Percentiles rank a stretch among this genome's conserved stretches.
phyloP scores from a whole-genome alignment of 1,140 invertebrate species.

The Linepithema humile region DNA sequence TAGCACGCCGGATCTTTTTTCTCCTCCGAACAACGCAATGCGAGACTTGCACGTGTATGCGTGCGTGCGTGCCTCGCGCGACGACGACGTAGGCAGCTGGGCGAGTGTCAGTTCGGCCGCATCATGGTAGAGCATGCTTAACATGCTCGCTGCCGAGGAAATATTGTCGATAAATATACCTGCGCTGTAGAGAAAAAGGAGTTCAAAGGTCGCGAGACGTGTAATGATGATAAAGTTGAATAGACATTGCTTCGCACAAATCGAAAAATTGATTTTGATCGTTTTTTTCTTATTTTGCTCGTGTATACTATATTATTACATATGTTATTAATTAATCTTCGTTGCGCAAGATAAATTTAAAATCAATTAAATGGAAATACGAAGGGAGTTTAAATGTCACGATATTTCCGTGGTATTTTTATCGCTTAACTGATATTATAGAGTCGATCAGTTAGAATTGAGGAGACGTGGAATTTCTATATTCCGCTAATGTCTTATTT shows the following conservation, averaged over 20 bases:
- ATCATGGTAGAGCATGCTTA: not conserved
- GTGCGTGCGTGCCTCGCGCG: not conserved
- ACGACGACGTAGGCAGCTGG: not conserved
- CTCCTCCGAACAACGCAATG: slow-evolving; percentile 30
- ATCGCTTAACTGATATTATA: not conserved
- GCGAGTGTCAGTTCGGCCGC: slow-evolving; percentile 10
- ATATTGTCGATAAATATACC: not conserved
- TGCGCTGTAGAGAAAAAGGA: not conserved
- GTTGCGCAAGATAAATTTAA: not conserved
- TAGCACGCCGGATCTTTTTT: slow-evolving; percentile 65
- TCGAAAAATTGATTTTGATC: not conserved
- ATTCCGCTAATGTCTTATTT: not conserved
- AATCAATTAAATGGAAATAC: not conserved
- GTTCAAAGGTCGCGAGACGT: not conserved
- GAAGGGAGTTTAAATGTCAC: not conserved
- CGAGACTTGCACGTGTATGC: slow-evolving; percentile 41
- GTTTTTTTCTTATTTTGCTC: too few species aligned
- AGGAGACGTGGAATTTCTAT: not conserved
- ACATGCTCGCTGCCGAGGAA: not conserved
- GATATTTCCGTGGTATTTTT: not conserved
- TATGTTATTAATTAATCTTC: not conserved
- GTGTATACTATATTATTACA: not conserved
- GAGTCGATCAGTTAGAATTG: not conserved
- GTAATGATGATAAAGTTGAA: not conserved
- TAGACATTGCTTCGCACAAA: not conserved